These are phyloP conservation scores for Congeria kusceri DNA, from an alignment of 2,888 invertebrate species.

Conservation along the genomic window DNA sequence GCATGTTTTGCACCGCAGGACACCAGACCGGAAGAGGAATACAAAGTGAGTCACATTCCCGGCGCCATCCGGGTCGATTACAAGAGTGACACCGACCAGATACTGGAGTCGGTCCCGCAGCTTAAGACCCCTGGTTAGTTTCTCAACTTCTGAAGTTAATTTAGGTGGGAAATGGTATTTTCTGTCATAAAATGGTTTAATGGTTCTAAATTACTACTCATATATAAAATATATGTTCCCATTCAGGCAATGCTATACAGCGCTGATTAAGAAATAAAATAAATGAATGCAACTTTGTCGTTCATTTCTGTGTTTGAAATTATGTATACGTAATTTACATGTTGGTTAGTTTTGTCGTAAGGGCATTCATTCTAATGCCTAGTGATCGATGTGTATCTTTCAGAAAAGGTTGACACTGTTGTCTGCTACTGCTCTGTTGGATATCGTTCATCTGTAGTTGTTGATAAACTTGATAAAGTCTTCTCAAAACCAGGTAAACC, in stretches of 20 bases:
- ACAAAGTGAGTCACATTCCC: slow-evolving; percentile 72
- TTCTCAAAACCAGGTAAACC: slow-evolving; percentile 48
- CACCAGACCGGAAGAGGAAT: slow-evolving; percentile 74
- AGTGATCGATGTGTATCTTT: neutral
- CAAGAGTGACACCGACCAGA: slow-evolving; percentile 55
- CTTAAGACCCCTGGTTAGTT: slow-evolving; percentile 25
- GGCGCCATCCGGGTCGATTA: slow-evolving; percentile 72
- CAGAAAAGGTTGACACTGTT: slow-evolving; percentile 45
- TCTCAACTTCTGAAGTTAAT: no score
- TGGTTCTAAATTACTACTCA: no score
- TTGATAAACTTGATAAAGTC: slow-evolving; percentile 72
- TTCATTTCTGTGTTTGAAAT: no score
- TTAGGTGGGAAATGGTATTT: no score
- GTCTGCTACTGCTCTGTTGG: slow-evolving; percentile 84
- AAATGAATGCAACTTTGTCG: no score
- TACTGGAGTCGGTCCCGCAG: slow-evolving; percentile 56
- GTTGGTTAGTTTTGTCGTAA: no score
- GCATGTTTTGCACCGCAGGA: slow-evolving; percentile 65
- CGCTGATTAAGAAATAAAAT: no score
- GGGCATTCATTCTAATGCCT: no score
- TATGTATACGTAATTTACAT: no score
- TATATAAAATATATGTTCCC: no score
- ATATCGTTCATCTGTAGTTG: slow-evolving; percentile 79
- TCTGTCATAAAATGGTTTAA: no score
- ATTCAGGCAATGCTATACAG: no score